Evolutionary conservation across 1,140 invertebrate species (phyloP).

Genomic region (Drosophila kohkoa): DNA sequence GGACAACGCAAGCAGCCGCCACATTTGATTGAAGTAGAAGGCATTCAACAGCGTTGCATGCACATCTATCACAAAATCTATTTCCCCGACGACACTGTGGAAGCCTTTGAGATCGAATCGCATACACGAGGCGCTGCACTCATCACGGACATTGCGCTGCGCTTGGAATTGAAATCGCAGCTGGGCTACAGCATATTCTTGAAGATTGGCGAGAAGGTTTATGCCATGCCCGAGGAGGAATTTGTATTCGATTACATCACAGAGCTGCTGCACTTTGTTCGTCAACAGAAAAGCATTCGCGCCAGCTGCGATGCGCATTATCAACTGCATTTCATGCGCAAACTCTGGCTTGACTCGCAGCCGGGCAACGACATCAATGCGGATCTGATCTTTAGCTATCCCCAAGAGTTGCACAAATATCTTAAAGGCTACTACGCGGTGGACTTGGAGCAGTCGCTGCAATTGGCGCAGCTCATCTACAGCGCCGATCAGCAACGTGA

Average conservation of each 20-base stretch:
- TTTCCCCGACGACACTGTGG: conserved; percentile 97
- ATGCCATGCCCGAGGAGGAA: conserved; percentile 95
- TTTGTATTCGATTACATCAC: conserved; percentile 98
- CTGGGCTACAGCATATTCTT: conserved; percentile 97
- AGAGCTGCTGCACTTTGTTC: conserved; percentile 94
- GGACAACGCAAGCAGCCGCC: conserved; percentile 95
- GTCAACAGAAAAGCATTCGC: conserved; percentile 90
- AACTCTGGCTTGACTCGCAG: conserved; percentile 95
- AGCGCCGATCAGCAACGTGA: conserved; percentile 86
- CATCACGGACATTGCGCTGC: conserved; percentile 91
- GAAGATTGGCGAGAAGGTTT: conserved; percentile 94
- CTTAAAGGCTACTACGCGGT: conserved; percentile 95
- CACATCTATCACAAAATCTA: conserved; percentile 97
- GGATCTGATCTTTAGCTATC: conserved; percentile 97
- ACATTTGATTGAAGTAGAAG: conserved; percentile 97
- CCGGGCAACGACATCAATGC: conserved; percentile 95
- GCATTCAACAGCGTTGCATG: conserved; percentile 96
- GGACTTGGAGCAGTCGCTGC: conserved; percentile 91
- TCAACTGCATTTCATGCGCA: conserved; percentile 98
- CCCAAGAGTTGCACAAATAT: conserved; percentile 97
- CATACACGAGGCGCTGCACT: conserved; percentile 95
- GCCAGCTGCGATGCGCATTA: conserved; percentile 89
- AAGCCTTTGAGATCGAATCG: conserved; percentile 92
- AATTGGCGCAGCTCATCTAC: conserved; percentile 93
- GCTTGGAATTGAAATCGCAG: conserved; percentile 90